These are phyloP conservation scores for Macroteleia sp. DNA, from an alignment of 2,888 invertebrate species.

Conservation along the genomic window DNA sequence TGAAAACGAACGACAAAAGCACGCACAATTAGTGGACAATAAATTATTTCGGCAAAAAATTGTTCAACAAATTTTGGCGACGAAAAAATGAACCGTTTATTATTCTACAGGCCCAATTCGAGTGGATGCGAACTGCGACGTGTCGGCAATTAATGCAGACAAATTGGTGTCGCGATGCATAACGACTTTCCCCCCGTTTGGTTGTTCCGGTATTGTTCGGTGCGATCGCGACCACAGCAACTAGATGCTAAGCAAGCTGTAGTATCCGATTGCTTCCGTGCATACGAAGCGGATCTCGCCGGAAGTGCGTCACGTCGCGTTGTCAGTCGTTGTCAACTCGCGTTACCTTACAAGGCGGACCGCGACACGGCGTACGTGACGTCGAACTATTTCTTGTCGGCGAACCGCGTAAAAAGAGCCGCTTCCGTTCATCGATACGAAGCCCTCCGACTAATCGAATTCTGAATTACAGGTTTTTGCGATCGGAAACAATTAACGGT, in stretches of 20 bases:
- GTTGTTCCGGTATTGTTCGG: conserved; percentile 45
- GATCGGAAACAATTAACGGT: no score
- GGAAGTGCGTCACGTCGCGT: conserved; percentile 81
- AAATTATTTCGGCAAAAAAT: no score
- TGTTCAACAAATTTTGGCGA: no score
- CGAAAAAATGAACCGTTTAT: no score
- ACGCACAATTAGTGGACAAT: no score
- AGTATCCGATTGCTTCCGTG: conserved; percentile 82
- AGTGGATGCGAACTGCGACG: no score
- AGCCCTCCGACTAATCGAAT: no score
- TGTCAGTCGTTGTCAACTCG: conserved; percentile 44
- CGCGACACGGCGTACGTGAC: conserved; percentile 53
- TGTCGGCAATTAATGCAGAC: conserved; percentile 20
- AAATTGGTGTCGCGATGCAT: conserved; percentile 16
- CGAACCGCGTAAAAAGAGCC: conserved; percentile 1
- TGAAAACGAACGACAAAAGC: no score
- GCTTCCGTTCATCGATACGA: background rate
- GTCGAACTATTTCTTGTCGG: conserved; percentile 34
- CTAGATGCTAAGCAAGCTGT: conserved; percentile 83
- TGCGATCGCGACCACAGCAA: conserved; percentile 73
- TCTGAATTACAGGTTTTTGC: background rate
- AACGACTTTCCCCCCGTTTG: conserved; percentile 4
- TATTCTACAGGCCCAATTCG: no score
- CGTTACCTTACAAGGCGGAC: conserved; percentile 61
- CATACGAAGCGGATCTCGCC: conserved; percentile 78